These are phyloP conservation scores for Anthopleura sola DNA, from an alignment of 64 coral and sea anemone genomes.

Conservation along the genomic window DNA sequence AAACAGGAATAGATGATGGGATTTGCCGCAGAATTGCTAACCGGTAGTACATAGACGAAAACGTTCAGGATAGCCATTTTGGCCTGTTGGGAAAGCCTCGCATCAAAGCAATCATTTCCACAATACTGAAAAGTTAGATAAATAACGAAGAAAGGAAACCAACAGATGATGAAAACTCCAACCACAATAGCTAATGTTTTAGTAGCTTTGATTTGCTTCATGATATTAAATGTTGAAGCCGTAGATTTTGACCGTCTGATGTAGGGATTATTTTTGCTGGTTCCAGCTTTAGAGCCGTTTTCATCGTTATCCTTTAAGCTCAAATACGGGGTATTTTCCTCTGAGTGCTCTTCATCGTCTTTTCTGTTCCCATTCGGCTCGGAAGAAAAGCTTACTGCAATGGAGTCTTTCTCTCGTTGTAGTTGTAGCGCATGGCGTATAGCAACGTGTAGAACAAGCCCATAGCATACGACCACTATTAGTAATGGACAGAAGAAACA, in stretches of 20 bases:
- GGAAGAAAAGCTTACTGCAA: slow-evolving; percentile 62
- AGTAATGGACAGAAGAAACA: slow-evolving; percentile 80
- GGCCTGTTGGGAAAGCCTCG: background rate
- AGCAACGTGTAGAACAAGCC: slow-evolving; percentile 75
- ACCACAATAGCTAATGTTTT: slow-evolving; percentile 93
- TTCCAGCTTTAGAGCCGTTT: slow-evolving; percentile 1
- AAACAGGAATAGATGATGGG: slow-evolving; percentile 97
- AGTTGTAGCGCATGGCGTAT: slow-evolving; percentile 78
- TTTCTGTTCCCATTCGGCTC: slow-evolving; percentile 44
- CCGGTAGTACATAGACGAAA: slow-evolving; percentile 79
- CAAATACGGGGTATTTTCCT: background rate
- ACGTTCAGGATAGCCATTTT: slow-evolving; percentile 39
- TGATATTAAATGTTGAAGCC: slow-evolving; percentile 63
- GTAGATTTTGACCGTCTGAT: background rate
- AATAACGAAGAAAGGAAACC: slow-evolving; percentile 97
- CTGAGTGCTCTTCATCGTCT: background rate
- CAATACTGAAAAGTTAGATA: slow-evolving; percentile 80
- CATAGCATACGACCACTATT: slow-evolving; percentile 75
- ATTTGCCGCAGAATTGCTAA: slow-evolving; percentile 83
- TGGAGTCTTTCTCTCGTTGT: slow-evolving; percentile 70
- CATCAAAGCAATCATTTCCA: slow-evolving; percentile 23
- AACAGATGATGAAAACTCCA: slow-evolving; percentile 84
- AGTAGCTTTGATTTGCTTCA: slow-evolving; percentile 96
- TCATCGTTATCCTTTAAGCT: background rate
- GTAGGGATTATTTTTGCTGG: background rate